Evolutionary conservation across 2,888 invertebrate species (phyloP), one percentile per base, ranked within the genome.

Genomic region (Andrena fulva): DNA sequence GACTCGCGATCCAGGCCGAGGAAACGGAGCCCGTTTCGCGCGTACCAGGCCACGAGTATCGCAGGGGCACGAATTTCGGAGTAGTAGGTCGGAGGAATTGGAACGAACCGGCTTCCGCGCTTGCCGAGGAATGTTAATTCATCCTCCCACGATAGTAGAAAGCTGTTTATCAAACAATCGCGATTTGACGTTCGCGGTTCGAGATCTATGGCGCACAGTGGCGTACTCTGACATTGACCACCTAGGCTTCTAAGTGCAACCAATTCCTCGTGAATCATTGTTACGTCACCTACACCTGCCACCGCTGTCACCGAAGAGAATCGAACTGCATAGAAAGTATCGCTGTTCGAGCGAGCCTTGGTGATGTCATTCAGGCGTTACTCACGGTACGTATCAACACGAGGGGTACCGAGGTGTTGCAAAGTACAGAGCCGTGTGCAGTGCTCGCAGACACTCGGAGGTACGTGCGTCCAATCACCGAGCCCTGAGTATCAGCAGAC

Each of bases 1-100:
- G 70, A 72, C 24, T 80, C 77, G 63, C 16, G 70, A 71, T 73
- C 66, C 67, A 56, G 20, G 52, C 12, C 50, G 42, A 4, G 16
- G 31, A 20, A 60, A 33, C 20, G 56, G 24, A 20, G 56, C 20
- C 12, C 24, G 70, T 67, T 50, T 33, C 42, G 8, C 31, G 64
- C 60, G 59, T 54, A 59, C 42, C 54, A 54, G 31, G 63, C 70
- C 63, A 56, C 50, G 31, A 20, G 33, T 10, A 27, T 27, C n/a
- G 27, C 31, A 27, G 20, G 29, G 48, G 2, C 4, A 33, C 27
- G 31, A 68, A 48, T 62, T 67, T 67, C 10, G 20, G 33, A 68
- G 56, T 20, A 62, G 20, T 31, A 59, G 74, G 35, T 35, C 77
- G 31, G 27, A 35, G 33, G 42, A 56, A 64, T 33, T 35, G 1